These are phyloP conservation scores for Pseudococcus longispinus DNA, from an alignment of 2,888 invertebrate species.

Conservation along the genomic window DNA sequence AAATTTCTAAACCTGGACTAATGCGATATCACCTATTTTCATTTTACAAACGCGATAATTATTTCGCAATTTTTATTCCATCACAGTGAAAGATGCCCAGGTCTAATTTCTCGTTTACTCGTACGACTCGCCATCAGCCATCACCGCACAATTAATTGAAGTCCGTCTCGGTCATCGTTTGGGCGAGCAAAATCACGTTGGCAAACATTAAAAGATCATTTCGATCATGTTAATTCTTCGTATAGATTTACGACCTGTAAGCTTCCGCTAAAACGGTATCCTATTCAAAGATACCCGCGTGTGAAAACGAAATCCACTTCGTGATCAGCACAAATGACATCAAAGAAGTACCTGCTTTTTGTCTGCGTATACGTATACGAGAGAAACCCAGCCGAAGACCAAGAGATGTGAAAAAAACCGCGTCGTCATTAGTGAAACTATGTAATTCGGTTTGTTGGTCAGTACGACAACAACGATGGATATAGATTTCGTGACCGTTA, in stretches of 20 bases:
- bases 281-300: neutral
- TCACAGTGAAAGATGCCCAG: neutral
- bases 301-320: slow-evolving; percentile 33
- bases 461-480: neutral
- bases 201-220: neutral
- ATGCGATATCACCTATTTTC: neutral
- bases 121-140: neutral
- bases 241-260: neutral
- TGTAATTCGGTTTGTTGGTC: slow-evolving; percentile 43
- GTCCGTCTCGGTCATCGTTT: neutral
- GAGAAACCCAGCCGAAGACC: neutral
- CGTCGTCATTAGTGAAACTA: slow-evolving; percentile 30
- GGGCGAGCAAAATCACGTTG: neutral
- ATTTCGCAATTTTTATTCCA: slow-evolving; percentile 20
- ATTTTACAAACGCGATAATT: neutral
- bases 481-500: slow-evolving; percentile 19
- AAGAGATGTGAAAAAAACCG: neutral
- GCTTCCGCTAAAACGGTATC: neutral
- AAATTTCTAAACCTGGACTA: neutral
- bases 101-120: neutral
- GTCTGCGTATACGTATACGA: neutral
- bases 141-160: neutral
- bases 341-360: neutral
- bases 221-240: neutral
- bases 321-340: neutral